phyloP scores from a whole-genome alignment of 2,797 vertebrate genomes.

The Onychomys leucogaster region DNA sequence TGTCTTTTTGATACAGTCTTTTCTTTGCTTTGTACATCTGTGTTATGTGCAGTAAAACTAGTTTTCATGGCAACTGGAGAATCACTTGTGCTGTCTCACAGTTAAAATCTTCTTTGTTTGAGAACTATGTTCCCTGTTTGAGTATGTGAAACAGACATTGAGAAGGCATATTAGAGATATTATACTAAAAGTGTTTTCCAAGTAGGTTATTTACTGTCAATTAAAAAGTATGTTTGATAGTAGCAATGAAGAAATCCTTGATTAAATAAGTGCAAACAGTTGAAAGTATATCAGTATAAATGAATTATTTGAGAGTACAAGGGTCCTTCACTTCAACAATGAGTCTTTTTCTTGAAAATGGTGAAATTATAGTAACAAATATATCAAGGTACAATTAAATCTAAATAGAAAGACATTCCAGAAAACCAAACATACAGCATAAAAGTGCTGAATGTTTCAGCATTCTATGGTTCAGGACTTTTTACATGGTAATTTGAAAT shows the following conservation, averaged over 20 bases:
- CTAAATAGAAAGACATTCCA: not conserved
- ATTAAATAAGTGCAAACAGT: slow-evolving; percentile 3
- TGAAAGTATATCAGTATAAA: not conserved
- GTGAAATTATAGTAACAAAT: slow-evolving; percentile 51
- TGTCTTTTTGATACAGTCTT: slow-evolving; percentile 34
- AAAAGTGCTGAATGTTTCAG: slow-evolving; percentile 1
- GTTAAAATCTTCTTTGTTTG: slow-evolving; percentile 57
- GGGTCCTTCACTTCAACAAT: not conserved
- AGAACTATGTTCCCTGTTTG: slow-evolving; percentile 44
- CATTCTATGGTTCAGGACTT: not conserved
- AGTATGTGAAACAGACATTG: slow-evolving; percentile 27
- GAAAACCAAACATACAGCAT: not conserved
- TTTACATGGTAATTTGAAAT: slow-evolving; percentile 18
- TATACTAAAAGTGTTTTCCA: slow-evolving; percentile 35
- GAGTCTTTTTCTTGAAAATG: not conserved
- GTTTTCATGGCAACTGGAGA: slow-evolving; percentile 74
- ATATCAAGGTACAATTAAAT: not conserved
- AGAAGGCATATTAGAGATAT: slow-evolving; percentile 9
- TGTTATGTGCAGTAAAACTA: slow-evolving; percentile 72
- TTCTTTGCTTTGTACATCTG: slow-evolving; percentile 60
- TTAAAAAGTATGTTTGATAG: slow-evolving; percentile 40
- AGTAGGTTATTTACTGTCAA: not conserved
- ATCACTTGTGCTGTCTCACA: not conserved
- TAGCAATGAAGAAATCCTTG: not conserved
- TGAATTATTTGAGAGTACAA: not conserved